Evolutionary conservation across 2,113 vertebrate genomes (phyloP), one percentile per base, ranked within the genome.

Genomic region (Lethenteron camtschaticum): DNA sequence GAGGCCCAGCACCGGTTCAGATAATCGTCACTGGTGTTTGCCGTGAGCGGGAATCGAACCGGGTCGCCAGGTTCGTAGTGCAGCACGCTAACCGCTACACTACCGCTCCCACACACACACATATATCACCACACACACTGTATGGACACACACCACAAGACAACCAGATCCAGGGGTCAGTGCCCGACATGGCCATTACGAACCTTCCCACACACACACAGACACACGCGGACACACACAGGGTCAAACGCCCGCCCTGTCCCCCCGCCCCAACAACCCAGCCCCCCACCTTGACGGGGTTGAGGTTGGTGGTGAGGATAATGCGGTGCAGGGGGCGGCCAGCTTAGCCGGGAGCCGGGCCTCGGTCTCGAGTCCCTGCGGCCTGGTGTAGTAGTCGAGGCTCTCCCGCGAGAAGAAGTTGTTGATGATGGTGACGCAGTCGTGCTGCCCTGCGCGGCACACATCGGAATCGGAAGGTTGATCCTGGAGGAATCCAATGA

Each of bases 401-500:
- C 84, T 83, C 73, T 89, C 86, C 11, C 90, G 86, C 2, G 92
- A 87, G 75, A 95, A 99, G 81, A 94, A 97, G 77, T 95, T 99
- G 79, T 99, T 99, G 80, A 99, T 96, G 71, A 95, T 82, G 0
- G 94, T 95, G 74, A 99, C 94, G 63, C 94, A 97, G 73, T 97
- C 94, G 73, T 99, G 92, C 70, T 99, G 94, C 58, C 94, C 94
- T 99, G 24, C 24, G 24, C 5, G 24, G 24, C 24, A 41, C 24
- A 41, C 24, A 41, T 41, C 24, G 24, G 24, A 4, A 41, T 41
- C 24, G 24, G 24, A 41, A 41, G 4, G 24, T 41, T 41, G 24
- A 41, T 41, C 24, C 24, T 41, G 24, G 24, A 41, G 24, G 24
- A 41, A 41, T 41, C 5, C 24, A 41, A 41, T 41, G 24, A 41